A percentile compares a stretch with the other conserved stretches of the same genome.
Conservation (phyloP, 2,797 vertebrate species). For the Emydoidea blandingii region DNA sequence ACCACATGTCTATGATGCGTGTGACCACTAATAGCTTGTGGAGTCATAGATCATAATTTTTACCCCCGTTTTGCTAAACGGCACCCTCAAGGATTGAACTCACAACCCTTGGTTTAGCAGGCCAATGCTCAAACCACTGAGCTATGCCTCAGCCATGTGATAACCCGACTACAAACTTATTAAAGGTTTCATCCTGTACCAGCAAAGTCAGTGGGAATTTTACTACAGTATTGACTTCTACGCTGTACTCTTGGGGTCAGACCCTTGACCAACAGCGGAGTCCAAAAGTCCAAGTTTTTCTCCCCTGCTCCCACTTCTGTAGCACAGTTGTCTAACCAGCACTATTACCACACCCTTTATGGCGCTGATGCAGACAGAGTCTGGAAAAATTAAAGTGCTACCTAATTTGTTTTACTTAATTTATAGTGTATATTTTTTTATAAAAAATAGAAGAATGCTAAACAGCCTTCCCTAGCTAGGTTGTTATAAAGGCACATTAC, state of each 20-base stretch:
- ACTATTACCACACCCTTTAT: background rate
- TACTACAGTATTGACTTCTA: background rate
- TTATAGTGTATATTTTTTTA: background rate
- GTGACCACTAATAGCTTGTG: background rate
- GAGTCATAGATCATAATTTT: no score
- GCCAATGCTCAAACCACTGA: no score
- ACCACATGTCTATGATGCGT: background rate
- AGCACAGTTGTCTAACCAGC: background rate
- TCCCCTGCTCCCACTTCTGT: background rate
- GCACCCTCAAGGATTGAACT: no score
- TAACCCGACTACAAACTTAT: background rate
- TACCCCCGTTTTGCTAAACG: no score
- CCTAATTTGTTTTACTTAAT: background rate
- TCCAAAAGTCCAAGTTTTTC: background rate
- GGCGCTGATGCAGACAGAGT: fast-evolving
- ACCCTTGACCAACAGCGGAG: background rate
- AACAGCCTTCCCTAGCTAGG: background rate
- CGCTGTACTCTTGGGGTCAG: no score
- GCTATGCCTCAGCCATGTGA: no score
- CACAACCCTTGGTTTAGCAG: no score
- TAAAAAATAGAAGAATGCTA: background rate
- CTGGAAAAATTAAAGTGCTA: background rate
- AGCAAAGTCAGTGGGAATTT: background rate
- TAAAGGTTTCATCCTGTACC: background rate
- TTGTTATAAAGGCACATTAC: background rate